phyloP scores from a whole-genome alignment of 35 echinoderm and acorn worm species.

The Diadema setosum region DNA sequence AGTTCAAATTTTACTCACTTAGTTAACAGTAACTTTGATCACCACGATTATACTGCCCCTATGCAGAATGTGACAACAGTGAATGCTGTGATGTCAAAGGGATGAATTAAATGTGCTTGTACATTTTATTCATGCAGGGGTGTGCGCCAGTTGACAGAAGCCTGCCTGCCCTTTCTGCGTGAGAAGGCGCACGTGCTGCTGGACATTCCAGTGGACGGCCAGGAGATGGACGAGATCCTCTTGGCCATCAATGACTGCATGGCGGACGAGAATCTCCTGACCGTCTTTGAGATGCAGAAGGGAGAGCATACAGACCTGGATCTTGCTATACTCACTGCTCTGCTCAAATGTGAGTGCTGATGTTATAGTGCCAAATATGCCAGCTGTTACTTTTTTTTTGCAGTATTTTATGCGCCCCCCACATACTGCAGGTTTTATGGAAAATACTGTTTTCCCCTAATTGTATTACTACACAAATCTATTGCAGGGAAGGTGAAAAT shows the following conservation, averaged over 20 bases:
- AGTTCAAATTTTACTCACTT: too few relatives aligned
- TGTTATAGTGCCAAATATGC: not conserved
- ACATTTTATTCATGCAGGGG: not conserved
- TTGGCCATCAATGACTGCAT: constrained; percentile 6
- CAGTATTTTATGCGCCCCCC: not conserved
- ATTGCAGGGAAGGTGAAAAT: too few relatives aligned
- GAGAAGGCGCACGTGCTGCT: constrained; percentile 10
- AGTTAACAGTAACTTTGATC: too few relatives aligned
- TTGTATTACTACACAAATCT: too few relatives aligned
- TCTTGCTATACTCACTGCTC: constrained; percentile 63
- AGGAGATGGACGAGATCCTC: constrained; percentile 8
- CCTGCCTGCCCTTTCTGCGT: not conserved
- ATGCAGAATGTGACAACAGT: too few relatives aligned
- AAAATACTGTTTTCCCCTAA: not conserved
- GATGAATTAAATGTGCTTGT: too few relatives aligned
- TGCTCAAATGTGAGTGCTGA: constrained; percentile 74
- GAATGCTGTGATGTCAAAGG: too few relatives aligned
- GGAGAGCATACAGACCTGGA: constrained; percentile 59
- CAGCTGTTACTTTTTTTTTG: not conserved
- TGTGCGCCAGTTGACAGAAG: not conserved
- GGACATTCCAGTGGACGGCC: not conserved
- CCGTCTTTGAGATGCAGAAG: constrained; percentile 80
- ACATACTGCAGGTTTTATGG: not conserved
- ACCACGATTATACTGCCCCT: too few relatives aligned
- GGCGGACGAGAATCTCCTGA: constrained; percentile 28